Evolutionary conservation across 2,113 vertebrate species (phyloP), one percentile per base, ranked within the genome.

Genomic region (Micronycteris hirsuta): DNA sequence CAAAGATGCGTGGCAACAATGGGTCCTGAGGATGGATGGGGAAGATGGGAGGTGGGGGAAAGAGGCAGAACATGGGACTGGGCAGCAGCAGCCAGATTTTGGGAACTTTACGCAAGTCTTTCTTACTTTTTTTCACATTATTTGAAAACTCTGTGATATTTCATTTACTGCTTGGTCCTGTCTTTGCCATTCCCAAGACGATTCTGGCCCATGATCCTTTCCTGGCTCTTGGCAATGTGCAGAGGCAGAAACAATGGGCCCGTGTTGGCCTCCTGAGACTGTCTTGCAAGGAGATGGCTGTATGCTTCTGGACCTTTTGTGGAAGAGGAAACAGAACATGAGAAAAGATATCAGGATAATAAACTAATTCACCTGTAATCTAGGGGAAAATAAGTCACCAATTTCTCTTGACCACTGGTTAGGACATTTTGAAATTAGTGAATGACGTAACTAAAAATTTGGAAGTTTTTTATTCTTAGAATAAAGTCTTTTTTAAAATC

Each of bases 1-100:
- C 76, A 95, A 89, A 97, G 90, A 70, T 71, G 17, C n/a, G 41
- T 80, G 97, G 90, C 63, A 85, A 91, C 91, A 91, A 68, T 78
- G 93, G 13, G 80, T 45, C 36, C 67, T 49, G 15, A 86, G 90
- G 81, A 26, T 89, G 47, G 61, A 61, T 5, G 11, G 33, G 20
- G 31, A 3, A 52, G 33, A 24, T 12, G 15, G 36, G 67, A 61
- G 63, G 7, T 36, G 38, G 41, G 33, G 2, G 5, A 87, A 67
- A 8, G 28, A 76, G n/a, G 24, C 22, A 16, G 52, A 54, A 70
- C 15, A 0, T 1, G 4, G 31, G 19, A 8, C 22, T 73, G 47
- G 36, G 41, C 26, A 49, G 33, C 43, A 61, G 80, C n/a, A 38
- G 0, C 36, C 12, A 3, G 4, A 41, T 33, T 93, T 67, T 12